A percentile compares a stretch with the other conserved stretches of the same genome.
These are phyloP conservation scores for Orthosia gracilis DNA, from an alignment of 2,888 invertebrate genomes.

Conservation along the genomic window DNA sequence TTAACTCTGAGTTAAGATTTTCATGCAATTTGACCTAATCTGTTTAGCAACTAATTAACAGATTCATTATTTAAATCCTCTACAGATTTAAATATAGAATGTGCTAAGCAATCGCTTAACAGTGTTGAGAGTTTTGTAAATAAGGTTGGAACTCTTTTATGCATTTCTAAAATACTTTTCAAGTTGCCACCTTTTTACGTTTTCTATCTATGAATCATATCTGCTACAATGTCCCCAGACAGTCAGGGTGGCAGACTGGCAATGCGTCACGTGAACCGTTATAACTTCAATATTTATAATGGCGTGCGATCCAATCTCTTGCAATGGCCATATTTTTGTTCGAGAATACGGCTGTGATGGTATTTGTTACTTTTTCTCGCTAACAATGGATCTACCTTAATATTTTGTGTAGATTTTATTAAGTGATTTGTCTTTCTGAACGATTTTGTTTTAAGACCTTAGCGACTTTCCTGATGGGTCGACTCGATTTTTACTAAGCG, in stretches of 20 bases:
- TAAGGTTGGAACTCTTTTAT: too few species aligned
- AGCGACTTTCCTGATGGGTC: too few species aligned
- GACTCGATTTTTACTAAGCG: too few species aligned
- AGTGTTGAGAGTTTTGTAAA: too few species aligned
- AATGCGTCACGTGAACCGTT: conserved; percentile 67
- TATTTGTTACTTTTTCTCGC: conserved; percentile 17
- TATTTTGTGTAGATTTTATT: conserved; percentile 8
- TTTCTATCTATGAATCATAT: neutral
- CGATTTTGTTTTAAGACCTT: neutral
- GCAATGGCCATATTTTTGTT: conserved; percentile 64
- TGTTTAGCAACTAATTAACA: too few species aligned
- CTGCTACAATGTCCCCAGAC: neutral
- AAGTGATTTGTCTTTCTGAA: conserved; percentile 6
- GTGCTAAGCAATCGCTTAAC: too few species aligned
- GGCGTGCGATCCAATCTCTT: conserved; percentile 82
- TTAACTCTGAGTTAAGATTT: too few species aligned
- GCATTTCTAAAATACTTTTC: neutral
- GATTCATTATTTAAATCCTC: too few species aligned
- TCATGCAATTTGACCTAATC: too few species aligned
- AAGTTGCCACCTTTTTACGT: neutral
- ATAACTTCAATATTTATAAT: conserved; percentile 85
- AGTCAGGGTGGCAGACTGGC: conserved; percentile 28
- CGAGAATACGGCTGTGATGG: conserved; percentile 19
- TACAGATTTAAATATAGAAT: too few species aligned
- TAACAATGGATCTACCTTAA: neutral